Base-by-base conservation (phyloP, 2,888 invertebrate species). In the Sturmia bella region DNA sequence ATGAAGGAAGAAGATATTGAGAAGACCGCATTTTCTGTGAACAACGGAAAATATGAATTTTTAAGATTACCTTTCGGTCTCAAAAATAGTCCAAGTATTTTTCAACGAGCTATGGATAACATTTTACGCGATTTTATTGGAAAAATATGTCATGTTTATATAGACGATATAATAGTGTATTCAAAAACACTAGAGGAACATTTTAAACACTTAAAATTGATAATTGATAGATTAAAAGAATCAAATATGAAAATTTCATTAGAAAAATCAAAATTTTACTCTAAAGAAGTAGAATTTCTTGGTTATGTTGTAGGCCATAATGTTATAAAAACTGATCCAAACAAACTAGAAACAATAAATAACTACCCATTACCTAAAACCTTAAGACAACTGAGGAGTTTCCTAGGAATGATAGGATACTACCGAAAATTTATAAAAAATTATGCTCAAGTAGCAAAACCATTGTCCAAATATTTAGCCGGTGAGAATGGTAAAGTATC, bases 391-490 rank as follows among this genome's bases (percentile, higher is more conserved):
- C 41, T 41, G 2, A 41, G 5, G 41, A 21, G 27, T 27, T 27
- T 27, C 27, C 6, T 27, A 3, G 27, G n/a, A n/a, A n/a, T n/a
- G n/a, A n/a, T n/a, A 54, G 24, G 32, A 24, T 19, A 24, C 54
- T 54, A 54, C 54, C 32, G 54, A 54, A 54, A 32, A 54, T 54
- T 54, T 50, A 45, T 45, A 45, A 45, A 45, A 45, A 45, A 45
- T 45, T 45, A 45, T 15, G 13, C 45, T 45, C 45, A 45, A 45
- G 15, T 45, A 52, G 50, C 50, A 50, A 50, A 50, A 24, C 54
- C 27, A 54, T 27, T 27, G 24, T 27, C 32, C 27, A 54, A 54
- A 24, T 32, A 27, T 32, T n/a, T 24, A 19, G 27, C 27, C 27
- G 27, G 52, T 19, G 52, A 52, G 13, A 52, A 52, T 19, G 52